A percentile compares a stretch with the other conserved stretches of the same genome.
These are phyloP conservation scores for Neosilurus hyrtlii DNA, from an alignment of 2,797 vertebrate species.

Conservation along the genomic window DNA sequence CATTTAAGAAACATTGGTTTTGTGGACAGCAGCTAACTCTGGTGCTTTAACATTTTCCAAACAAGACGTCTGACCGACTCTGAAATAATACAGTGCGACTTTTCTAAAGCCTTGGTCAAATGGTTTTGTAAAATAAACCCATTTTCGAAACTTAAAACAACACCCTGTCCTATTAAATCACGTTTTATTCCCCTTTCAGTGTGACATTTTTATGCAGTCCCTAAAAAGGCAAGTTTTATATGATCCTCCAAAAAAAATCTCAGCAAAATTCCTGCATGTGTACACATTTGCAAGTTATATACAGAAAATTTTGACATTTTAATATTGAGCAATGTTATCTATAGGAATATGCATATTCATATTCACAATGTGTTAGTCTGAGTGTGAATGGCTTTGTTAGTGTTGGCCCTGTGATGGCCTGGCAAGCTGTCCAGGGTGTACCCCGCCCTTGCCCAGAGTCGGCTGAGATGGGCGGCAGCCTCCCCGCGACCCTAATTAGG, in stretches of 20 bases:
- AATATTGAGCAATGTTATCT: not conserved
- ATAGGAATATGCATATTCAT: no score
- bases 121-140: conserved; percentile 36
- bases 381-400: no score
- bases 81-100: conserved; percentile 31
- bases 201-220: conserved; percentile 17
- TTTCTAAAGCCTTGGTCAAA: not conserved
- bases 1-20: conserved; percentile 40
- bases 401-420: no score
- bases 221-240: conserved; percentile 1
- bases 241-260: not conserved
- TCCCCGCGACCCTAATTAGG: no score
- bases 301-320: not conserved
- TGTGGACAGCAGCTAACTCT: conserved; percentile 11
- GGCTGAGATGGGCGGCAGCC: no score
- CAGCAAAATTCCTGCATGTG: not conserved
- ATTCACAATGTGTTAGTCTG: no score
- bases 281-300: not conserved
- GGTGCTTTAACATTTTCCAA: conserved; percentile 21
- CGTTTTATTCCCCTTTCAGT: not conserved
- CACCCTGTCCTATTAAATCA: conserved; percentile 25
- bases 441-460: no score
- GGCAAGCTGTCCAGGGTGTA: no score
- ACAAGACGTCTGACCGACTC: conserved; percentile 3
- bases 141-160: conserved; percentile 7